Evolutionary conservation across 2,113 vertebrate species (phyloP), one percentile per base, ranked within the genome.

Genomic region (Melanostigma gelatinosum): DNA sequence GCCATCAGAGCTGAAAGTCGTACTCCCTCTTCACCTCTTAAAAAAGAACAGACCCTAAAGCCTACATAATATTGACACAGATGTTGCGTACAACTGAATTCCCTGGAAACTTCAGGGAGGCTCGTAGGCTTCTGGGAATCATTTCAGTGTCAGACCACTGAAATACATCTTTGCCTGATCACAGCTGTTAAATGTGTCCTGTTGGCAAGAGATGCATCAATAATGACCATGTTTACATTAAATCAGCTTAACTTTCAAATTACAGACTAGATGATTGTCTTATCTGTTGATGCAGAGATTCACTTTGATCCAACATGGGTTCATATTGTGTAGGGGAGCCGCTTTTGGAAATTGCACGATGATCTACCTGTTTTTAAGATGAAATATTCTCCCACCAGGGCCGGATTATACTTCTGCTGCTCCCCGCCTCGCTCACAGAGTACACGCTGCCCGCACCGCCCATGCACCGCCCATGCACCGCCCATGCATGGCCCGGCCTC

Each of bases 31-130:
- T 71, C 76, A 85, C 76, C 81, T 89, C 84, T 92, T 89, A 84
- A 75, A 88, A 48, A 91, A 88, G 85, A 93, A 90, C 87, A 85
- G 91, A 91, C 81, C 81, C 72, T 78, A 80, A 75, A 90, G 82
- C 54, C 90, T 91, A 79, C 87, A 95, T 85, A 94, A 95, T 95
- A 94, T 95, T 95, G 92, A 95, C 93, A 95, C 94, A 95, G 94
- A 94, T 95, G 94, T 91, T 95, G 74, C 77, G 54, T 89, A 92
- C 89, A 87, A 93, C 66, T 71, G 62, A 91, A 91, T 88, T 87
- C 90, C 86, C 86, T 71, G 69, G 85, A 83, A 90, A 85, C 40
- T 48, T 24, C 75, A 65, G 75, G 64, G 50, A 82, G 83, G 75
- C 79, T 81, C 76, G 70, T 71, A 29, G 48, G 78, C 83, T 82